phyloP scores from a whole-genome alignment of 2,797 vertebrate species.

The Sphenopsis melanotis region DNA sequence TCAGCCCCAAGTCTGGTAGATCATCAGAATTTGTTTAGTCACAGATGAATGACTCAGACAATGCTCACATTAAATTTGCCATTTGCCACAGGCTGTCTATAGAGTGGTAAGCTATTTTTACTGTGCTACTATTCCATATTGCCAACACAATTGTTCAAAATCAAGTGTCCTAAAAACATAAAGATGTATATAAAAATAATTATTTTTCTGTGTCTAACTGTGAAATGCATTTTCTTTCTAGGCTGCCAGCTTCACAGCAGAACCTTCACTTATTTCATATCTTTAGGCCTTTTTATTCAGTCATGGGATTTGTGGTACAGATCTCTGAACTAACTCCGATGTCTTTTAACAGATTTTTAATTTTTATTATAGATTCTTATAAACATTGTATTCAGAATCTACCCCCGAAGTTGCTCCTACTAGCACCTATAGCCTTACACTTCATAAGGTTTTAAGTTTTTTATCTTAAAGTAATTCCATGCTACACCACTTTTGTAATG shows the following conservation, averaged over 20 bases:
- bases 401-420: not conserved
- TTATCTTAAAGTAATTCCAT: not conserved
- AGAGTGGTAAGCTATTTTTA: not conserved
- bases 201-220: not conserved
- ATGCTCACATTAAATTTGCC: not conserved
- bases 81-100: not conserved
- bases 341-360: not conserved
- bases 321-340: not conserved
- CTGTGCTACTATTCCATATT: not conserved
- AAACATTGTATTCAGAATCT: not conserved
- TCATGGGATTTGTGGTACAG: not conserved
- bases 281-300: not conserved
- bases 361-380: not conserved
- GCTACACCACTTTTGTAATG: not conserved
- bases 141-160: not conserved
- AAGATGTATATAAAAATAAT: not conserved
- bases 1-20: not conserved
- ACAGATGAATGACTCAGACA: not conserved
- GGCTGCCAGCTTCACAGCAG: not conserved
- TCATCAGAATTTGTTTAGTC: not conserved
- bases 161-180: not conserved
- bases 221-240: not conserved
- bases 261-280: not conserved
- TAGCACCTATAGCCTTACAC: not conserved
- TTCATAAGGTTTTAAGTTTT: not conserved